Conservation (phyloP, 2,888 invertebrate genomes). For the Nephrotoma guestfalica region DNA sequence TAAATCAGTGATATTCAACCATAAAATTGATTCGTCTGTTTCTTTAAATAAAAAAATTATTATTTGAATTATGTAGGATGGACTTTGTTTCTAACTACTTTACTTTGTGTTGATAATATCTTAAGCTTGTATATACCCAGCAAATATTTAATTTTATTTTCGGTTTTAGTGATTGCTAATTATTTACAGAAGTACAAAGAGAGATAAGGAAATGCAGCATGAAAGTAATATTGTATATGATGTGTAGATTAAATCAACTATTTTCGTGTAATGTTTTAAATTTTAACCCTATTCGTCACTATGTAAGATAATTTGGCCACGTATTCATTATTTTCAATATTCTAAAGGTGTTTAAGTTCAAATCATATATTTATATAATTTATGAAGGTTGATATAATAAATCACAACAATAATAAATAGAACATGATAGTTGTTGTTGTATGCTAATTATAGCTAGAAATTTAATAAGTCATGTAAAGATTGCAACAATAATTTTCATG, state of each 20-base stretch:
- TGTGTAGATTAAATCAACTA: not conserved
- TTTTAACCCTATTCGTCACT: not conserved
- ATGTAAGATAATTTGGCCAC: not conserved
- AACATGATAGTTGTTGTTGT: not conserved
- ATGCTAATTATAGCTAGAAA: not conserved
- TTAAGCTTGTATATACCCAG: not conserved
- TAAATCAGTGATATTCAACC: not conserved
- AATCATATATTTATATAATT: not conserved
- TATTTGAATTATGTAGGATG: not conserved
- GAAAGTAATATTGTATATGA: not conserved
- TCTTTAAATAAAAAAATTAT: not conserved
- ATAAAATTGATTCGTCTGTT: not conserved
- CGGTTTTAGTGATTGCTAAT: not conserved
- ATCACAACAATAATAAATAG: not conserved
- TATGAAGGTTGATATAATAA: not conserved
- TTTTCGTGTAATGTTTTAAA: not conserved
- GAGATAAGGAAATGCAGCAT: not conserved
- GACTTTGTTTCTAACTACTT: not conserved
- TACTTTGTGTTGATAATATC: not conserved
- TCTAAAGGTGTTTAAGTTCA: not conserved
- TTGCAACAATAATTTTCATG: not conserved
- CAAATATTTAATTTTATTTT: not conserved
- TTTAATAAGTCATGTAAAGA: not conserved
- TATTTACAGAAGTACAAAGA: not conserved
- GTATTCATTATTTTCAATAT: not conserved